These are phyloP conservation scores for Cryptops parisi DNA, from an alignment of 2,888 invertebrate genomes.

Conservation along the genomic window DNA sequence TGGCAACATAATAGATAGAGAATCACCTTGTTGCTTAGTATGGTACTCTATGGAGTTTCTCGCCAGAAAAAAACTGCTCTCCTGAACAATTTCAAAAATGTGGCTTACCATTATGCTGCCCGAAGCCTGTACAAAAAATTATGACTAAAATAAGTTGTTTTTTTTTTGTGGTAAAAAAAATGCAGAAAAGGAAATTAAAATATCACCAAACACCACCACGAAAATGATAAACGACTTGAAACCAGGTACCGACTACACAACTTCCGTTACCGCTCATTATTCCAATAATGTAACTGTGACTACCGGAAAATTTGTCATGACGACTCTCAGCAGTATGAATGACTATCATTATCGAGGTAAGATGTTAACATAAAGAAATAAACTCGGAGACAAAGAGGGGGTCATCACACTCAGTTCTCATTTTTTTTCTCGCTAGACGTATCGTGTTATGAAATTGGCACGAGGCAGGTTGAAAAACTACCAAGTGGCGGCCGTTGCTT, in stretches of 20 bases:
- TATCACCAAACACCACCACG: background rate
- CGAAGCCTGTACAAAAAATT: no score
- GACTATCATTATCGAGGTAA: conserved; percentile 1
- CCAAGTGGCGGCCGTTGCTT: conserved; percentile 1
- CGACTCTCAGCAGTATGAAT: conserved; percentile 4
- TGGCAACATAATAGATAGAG: no score
- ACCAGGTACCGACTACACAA: conserved; percentile 15
- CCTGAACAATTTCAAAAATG: no score
- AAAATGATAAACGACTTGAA: conserved; percentile 9
- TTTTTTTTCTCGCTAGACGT: no score
- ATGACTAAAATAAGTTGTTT: background rate
- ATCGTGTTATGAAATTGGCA: conserved; percentile 9
- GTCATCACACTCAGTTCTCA: no score
- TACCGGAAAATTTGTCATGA: conserved; percentile 10
- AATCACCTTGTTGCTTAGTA: no score
- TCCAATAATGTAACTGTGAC: conserved; percentile 12
- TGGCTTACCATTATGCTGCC: no score
- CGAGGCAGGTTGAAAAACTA: conserved; percentile 1
- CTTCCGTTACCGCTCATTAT: conserved; percentile 14
- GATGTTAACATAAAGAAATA: no score
- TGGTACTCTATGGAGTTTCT: no score
- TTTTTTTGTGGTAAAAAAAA: background rate
- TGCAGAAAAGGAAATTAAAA: background rate
- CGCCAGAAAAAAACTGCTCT: no score
- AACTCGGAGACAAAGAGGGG: no score